phyloP scores from a whole-genome alignment of 2,888 invertebrate genomes.

The Metalampra italica region DNA sequence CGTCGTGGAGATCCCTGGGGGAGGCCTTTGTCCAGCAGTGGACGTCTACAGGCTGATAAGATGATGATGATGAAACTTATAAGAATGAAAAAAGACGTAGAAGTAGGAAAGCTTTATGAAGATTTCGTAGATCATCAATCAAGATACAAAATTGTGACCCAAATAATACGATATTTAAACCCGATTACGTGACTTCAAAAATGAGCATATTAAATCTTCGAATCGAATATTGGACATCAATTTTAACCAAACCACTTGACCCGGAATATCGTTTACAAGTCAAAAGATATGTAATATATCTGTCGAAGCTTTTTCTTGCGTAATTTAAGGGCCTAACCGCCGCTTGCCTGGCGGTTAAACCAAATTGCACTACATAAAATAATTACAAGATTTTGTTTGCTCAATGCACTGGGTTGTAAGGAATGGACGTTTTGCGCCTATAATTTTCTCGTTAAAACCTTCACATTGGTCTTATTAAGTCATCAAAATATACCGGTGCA shows the following conservation, averaged over 20 bases:
- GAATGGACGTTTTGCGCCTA: slow-evolving; percentile 32
- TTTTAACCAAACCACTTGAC: neutral
- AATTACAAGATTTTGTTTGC: slow-evolving; percentile 48
- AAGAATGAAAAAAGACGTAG: too few species aligned
- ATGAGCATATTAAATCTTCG: too few species aligned
- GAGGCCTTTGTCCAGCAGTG: too few species aligned
- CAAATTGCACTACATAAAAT: slow-evolving; percentile 47
- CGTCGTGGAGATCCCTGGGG: too few species aligned
- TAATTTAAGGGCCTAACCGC: slow-evolving; percentile 39
- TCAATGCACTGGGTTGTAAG: slow-evolving; percentile 24
- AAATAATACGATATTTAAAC: too few species aligned
- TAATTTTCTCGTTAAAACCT: slow-evolving; percentile 53
- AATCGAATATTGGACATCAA: too few species aligned
- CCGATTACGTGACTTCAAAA: too few species aligned
- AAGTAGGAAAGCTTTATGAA: too few species aligned
- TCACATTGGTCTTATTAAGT: slow-evolving; percentile 55
- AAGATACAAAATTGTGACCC: too few species aligned
- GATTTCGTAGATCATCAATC: too few species aligned
- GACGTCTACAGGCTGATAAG: too few species aligned
- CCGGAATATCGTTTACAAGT: neutral
- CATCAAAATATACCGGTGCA: slow-evolving; percentile 45
- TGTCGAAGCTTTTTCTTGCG: slow-evolving; percentile 29
- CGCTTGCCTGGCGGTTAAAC: slow-evolving; percentile 25
- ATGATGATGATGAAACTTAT: too few species aligned
- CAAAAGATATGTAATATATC: slow-evolving; percentile 13